Base-by-base conservation (phyloP, 2,113 vertebrate genomes). In the Ailurus styani region DNA sequence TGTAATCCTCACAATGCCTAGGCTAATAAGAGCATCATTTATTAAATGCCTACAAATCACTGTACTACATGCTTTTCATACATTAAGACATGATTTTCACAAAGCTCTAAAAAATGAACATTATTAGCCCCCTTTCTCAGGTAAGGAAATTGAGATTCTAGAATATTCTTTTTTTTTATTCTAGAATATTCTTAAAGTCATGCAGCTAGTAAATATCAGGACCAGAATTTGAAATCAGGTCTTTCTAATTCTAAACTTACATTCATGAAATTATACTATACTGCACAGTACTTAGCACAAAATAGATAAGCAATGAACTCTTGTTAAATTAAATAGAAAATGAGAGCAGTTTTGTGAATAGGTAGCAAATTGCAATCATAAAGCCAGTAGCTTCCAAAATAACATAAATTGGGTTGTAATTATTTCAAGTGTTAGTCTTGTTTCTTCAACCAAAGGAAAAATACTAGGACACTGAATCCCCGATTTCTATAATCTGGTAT, bases 311-410 rank as follows among this genome's bases (percentile, higher is more conserved):
- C 29, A 60, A 95, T 57, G 85, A 88, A 93, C 73, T 40, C 54
- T 78, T 90, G 34, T 83, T 96, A 94, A 95, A 72, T 81, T 92
- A 73, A 83, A 52, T 64, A 52, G 66, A 81, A 94, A 95, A 89
- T 93, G 50, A 78, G 45, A 93, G 37, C 25, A 85, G 57, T 93
- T 93, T 84, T 82, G 14, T 93, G 82, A 91, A 27, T 77, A 88
- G 57, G 27, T 62, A 66, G 45, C 89, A 90, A 97, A 91, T 29
- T 52, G 2, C 25, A 91, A 8, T 55, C 55, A 17, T 90, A 78
- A 97, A 97, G 21, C 60, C 14, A 95, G 52, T 37, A 87, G 45
- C 55, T 94, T 96, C 47, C 54, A 55, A 96, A 96, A 62, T 72
- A 93, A 45, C 2, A 50, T 79, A 87, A 95, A 64, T 37, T 94